A percentile compares a stretch with the other conserved stretches of the same genome.
phyloP scores from a whole-genome alignment of 1,140 invertebrate species.

The Neodiprion virginianus region DNA sequence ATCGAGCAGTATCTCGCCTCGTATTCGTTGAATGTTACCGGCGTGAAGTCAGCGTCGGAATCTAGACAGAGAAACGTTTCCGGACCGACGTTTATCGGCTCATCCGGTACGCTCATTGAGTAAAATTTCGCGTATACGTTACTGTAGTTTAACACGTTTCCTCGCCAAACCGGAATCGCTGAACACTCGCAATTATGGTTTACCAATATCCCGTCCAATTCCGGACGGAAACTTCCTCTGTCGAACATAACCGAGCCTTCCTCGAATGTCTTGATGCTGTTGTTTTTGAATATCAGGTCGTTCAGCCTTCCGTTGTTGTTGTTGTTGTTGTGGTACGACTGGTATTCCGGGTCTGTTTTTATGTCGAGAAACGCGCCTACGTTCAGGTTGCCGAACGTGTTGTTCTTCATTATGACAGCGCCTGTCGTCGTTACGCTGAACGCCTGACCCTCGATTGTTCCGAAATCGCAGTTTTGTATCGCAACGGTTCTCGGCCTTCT shows the following conservation, averaged over 20 bases:
- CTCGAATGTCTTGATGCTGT: slow-evolving; percentile 65
- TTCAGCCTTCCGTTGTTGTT: slow-evolving; percentile 40
- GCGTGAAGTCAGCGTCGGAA: slow-evolving; percentile 28
- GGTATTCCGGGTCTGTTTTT: slow-evolving; percentile 57
- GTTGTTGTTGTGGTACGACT: slow-evolving; percentile 20
- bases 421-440: slow-evolving; percentile 70
- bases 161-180: slow-evolving; percentile 54
- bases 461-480: slow-evolving; percentile 69
- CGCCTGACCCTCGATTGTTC: slow-evolving; percentile 68
- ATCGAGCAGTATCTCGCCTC: slow-evolving; percentile 45
- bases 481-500: slow-evolving; percentile 65
- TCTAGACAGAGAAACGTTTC: slow-evolving; percentile 50
- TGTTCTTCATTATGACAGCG: slow-evolving; percentile 71
- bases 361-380: slow-evolving; percentile 70
- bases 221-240: slow-evolving; percentile 60
- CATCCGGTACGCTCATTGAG: slow-evolving; percentile 22
- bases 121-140: slow-evolving; percentile 47
- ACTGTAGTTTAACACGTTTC: slow-evolving; percentile 57
- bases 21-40: slow-evolving; percentile 45
- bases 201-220: slow-evolving; percentile 67
- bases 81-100: slow-evolving; percentile 40
- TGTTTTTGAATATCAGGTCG: slow-evolving; percentile 71
- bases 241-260: slow-evolving; percentile 68
- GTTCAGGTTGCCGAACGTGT: slow-evolving; percentile 65
- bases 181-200: slow-evolving; percentile 68